Percentiles rank a stretch among this genome's conserved stretches.
Evolutionary conservation across 2,888 invertebrate genomes (phyloP).

Genomic region (Cyclophora albipunctata): DNA sequence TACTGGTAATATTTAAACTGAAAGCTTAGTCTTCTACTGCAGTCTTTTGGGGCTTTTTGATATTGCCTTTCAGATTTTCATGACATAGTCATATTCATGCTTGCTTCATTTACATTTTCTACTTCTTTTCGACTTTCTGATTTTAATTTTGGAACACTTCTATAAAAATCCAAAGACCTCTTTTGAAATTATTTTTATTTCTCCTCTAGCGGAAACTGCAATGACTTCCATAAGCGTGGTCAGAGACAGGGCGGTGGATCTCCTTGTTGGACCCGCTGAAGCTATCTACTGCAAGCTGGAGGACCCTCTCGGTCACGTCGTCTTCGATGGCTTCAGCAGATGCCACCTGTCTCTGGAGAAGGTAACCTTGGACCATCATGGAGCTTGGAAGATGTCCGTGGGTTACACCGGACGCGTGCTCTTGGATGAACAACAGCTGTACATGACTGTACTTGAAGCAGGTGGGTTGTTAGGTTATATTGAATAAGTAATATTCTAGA

Average conservation of each 20-base stretch:
- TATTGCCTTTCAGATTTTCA: too few species aligned
- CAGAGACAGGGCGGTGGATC: conserved; percentile 28
- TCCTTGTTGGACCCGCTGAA: conserved; percentile 39
- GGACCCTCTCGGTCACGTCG: conserved; percentile 24
- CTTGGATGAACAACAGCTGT: conserved; percentile 26
- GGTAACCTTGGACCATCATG: conserved; percentile 33
- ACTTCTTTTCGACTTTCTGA: conserved; percentile 2
- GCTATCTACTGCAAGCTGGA: conserved; percentile 46
- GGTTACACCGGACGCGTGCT: conserved; percentile 37
- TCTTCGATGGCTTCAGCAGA: conserved; percentile 47
- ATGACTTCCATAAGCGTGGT: background rate
- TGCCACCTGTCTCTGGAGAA: conserved; percentile 41
- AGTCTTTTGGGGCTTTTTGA: too few species aligned
- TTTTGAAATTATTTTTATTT: too few species aligned
- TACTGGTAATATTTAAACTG: conserved; percentile 30
- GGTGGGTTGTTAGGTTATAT: conserved; percentile 24
- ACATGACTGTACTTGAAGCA: conserved; percentile 28
- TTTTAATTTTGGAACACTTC: too few species aligned
- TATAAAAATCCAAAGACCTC: too few species aligned
- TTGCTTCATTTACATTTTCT: background rate
- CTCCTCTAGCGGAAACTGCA: too few species aligned
- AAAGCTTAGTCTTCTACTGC: too few species aligned
- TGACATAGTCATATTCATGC: background rate
- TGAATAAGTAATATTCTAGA: too few species aligned
- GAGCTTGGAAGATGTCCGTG: conserved; percentile 43